Evolutionary conservation across 1,140 invertebrate genomes (phyloP).

Genomic region (Aphaenogaster rudis): DNA sequence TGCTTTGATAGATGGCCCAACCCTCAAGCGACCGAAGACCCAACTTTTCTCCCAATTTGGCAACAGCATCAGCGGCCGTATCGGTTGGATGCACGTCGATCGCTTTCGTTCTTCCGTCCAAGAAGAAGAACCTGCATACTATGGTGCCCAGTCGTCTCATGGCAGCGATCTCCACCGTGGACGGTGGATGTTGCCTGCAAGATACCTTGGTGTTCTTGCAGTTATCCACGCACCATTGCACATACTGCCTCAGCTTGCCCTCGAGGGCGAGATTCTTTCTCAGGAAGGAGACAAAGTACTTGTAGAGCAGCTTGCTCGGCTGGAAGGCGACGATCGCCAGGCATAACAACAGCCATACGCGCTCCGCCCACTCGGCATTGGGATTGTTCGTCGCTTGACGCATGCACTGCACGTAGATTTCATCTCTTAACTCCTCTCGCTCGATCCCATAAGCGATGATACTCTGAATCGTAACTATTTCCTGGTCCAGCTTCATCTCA

Average conservation of each 20-base stretch:
- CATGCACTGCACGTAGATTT: constrained; percentile 96
- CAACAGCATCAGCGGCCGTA: constrained; percentile 95
- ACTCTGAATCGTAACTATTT: constrained; percentile 93
- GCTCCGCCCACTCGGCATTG: constrained; percentile 92
- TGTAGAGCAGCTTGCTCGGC: constrained; percentile 95
- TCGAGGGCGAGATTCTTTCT: constrained; percentile 91
- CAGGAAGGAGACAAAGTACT: constrained; percentile 92
- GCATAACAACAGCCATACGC: constrained; percentile 96
- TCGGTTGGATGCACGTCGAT: constrained; percentile 98
- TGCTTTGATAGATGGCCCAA: constrained; percentile 97
- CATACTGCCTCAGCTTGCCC: constrained; percentile 93
- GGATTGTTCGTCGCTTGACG: constrained; percentile 95
- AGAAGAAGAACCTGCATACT: constrained; percentile 97
- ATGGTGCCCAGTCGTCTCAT: constrained; percentile 96
- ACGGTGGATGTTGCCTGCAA: constrained; percentile 94
- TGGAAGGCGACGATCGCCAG: constrained; percentile 96
- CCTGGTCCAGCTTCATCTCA: constrained; percentile 94
- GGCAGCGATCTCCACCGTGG: constrained; percentile 97
- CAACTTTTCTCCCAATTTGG: constrained; percentile 95
- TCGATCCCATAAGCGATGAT: constrained; percentile 95
- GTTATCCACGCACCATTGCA: constrained; percentile 97
- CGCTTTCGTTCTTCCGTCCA: constrained; percentile 97
- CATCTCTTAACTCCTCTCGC: constrained; percentile 95
- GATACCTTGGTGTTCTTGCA: constrained; percentile 95
- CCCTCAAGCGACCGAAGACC: constrained; percentile 94